phyloP scores from a whole-genome alignment of 2,113 vertebrate species.

The Nycticorax nycticorax region DNA sequence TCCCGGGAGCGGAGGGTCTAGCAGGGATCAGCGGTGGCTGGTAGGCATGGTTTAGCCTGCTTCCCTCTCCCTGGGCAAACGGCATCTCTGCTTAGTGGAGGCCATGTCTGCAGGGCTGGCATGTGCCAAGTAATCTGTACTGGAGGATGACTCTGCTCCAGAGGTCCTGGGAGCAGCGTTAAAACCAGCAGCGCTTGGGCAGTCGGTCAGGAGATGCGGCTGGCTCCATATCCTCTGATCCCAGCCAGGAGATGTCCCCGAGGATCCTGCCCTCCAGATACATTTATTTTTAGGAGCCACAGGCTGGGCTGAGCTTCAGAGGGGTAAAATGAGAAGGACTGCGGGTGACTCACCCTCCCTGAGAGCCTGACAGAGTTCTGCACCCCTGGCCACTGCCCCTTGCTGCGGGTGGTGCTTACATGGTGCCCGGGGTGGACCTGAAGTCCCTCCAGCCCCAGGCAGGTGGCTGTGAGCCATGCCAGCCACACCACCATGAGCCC shows the following conservation, averaged over 20 bases:
- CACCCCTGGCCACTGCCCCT: not conserved
- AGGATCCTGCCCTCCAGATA: not conserved
- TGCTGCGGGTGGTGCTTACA: not conserved
- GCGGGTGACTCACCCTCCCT: not conserved
- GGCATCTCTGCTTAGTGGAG: not conserved
- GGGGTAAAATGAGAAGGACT: not conserved
- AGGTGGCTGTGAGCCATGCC: not conserved
- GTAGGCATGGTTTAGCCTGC: not conserved
- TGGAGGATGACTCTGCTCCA: not conserved
- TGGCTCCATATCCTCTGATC: not conserved
- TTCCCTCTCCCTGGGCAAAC: not conserved
- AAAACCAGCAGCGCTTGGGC: not conserved
- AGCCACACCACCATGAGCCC: fast-evolving
- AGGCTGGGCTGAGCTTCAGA: not conserved
- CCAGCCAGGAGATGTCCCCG: not conserved
- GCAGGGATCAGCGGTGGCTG: not conserved
- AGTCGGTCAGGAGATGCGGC: not conserved
- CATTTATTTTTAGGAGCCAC: not conserved
- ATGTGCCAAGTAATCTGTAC: not conserved
- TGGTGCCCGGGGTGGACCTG: fast-evolving
- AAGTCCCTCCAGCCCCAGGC: not conserved
- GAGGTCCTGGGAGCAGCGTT: not conserved
- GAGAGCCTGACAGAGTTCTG: not conserved
- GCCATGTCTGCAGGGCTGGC: not conserved
- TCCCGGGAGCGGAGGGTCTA: not conserved